These are phyloP conservation scores for Echinops telfairi DNA, from an alignment of 2,113 vertebrate species.

Conservation along the genomic window DNA sequence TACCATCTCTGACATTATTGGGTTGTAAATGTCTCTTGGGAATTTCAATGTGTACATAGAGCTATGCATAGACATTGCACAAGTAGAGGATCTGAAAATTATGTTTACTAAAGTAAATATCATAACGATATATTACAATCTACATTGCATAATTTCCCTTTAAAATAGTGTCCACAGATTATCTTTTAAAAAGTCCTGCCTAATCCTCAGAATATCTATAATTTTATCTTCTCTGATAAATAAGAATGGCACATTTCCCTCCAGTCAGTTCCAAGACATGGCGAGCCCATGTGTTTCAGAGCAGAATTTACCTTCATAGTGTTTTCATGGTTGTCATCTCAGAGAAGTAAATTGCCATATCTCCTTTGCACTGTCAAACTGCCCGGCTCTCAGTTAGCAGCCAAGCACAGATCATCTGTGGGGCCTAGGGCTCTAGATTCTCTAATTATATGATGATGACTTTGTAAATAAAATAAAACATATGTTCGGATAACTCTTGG, in stretches of 20 bases:
- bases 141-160: conserved; percentile 20
- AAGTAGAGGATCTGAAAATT: neutral
- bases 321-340: neutral
- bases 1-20: neutral
- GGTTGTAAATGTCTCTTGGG: neutral
- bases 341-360: neutral
- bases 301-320: neutral
- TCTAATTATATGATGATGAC: neutral
- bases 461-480: conserved; percentile 38
- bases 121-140: neutral
- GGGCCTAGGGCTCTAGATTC: neutral
- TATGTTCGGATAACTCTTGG: neutral
- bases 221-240: neutral
- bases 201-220: conserved; percentile 24
- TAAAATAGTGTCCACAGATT: conserved; percentile 33
- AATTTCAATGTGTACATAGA: neutral
- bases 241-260: neutral
- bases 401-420: neutral
- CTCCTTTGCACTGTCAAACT: neutral
- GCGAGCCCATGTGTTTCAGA: neutral
- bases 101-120: conserved; percentile 52
- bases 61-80: neutral
- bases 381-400: neutral
- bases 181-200: conserved; percentile 1
- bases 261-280: neutral